Evolutionary conservation across 2,113 vertebrate species (phyloP).

Genomic region (Rostratula benghalensis): DNA sequence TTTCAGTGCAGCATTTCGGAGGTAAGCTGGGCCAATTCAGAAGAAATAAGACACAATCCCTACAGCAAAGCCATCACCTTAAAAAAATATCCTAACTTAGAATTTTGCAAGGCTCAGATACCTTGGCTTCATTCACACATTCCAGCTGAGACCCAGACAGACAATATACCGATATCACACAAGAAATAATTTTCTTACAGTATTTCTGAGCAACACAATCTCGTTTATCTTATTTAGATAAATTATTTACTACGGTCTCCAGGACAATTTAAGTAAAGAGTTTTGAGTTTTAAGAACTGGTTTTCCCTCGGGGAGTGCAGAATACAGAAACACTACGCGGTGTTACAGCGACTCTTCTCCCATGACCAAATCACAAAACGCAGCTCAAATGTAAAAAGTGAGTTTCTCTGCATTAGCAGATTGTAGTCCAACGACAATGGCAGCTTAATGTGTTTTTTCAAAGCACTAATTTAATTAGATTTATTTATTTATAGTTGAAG

Average conservation of each 20-base stretch:
- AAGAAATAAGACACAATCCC: background rate
- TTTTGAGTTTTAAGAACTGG: background rate
- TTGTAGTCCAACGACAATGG: background rate
- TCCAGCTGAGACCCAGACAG: background rate
- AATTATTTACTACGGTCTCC: no score
- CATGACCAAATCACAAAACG: background rate
- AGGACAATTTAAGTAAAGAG: background rate
- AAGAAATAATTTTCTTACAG: background rate
- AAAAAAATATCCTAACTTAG: background rate
- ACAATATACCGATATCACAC: background rate
- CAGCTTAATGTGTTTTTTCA: background rate
- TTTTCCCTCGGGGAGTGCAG: background rate
- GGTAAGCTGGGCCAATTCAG: background rate
- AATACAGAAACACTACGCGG: background rate
- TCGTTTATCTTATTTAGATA: background rate
- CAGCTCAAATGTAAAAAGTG: background rate
- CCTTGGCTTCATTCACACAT: background rate
- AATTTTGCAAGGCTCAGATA: background rate
- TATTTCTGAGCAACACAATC: background rate
- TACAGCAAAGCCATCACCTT: background rate
- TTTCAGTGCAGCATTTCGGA: background rate
- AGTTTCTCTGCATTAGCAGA: background rate
- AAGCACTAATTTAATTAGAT: constrained; percentile 38
- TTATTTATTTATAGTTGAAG: constrained; percentile 21
- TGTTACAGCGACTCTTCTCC: background rate